Percentiles rank a stretch among this genome's conserved stretches.
These are phyloP conservation scores for Tachina grossa DNA, from an alignment of 2,888 invertebrate genomes.

Conservation along the genomic window DNA sequence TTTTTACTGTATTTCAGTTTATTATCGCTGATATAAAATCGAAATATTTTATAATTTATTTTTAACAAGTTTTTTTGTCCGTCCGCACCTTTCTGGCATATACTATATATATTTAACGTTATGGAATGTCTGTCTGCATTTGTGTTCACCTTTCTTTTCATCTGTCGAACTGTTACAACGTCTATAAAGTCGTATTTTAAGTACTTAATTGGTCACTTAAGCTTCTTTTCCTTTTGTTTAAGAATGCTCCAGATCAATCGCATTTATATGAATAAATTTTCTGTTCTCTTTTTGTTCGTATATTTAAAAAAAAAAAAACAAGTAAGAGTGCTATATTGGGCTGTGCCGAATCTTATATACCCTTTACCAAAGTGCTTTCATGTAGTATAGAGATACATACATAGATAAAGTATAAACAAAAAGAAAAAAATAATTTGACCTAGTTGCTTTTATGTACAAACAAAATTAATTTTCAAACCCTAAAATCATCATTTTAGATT, in stretches of 20 bases:
- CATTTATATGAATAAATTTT: slow-evolving; percentile 39
- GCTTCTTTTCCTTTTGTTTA: slow-evolving; percentile 47
- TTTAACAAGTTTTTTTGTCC: slow-evolving; percentile 41
- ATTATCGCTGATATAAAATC: slow-evolving; percentile 21
- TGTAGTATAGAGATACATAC: no score
- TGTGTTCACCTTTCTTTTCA: not conserved
- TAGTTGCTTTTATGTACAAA: no score
- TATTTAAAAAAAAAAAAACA: no score
- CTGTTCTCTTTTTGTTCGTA: slow-evolving; percentile 14
- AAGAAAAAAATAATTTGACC: no score
- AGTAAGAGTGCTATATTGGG: no score
- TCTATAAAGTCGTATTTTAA: slow-evolving; percentile 56
- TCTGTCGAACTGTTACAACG: slow-evolving; percentile 4
- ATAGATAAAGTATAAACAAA: no score
- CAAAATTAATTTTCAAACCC: no score
- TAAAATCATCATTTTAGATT: no score
- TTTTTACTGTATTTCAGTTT: slow-evolving; percentile 19
- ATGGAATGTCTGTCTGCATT: not conserved
- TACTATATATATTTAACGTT: not conserved
- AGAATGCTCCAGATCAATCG: slow-evolving; percentile 39
- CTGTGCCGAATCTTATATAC: no score
- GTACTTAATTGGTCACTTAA: slow-evolving; percentile 64
- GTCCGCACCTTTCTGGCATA: not conserved
- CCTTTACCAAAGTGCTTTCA: no score
- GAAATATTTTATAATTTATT: slow-evolving; percentile 35